Conservation (phyloP, 2,113 vertebrate genomes). For the Illadopsis cleaveri region DNA sequence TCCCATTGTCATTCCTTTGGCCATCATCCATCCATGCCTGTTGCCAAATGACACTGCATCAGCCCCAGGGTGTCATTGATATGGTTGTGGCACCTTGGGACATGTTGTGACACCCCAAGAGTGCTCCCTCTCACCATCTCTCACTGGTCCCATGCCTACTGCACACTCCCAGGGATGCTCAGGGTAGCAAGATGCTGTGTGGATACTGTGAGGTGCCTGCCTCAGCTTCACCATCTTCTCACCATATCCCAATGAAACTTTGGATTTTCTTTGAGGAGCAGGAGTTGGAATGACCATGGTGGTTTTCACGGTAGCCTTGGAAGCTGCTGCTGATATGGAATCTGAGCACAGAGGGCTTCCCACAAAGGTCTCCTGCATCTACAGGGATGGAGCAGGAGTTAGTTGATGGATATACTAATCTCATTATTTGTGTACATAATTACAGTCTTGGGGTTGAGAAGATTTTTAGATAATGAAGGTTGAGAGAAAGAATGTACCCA, state of each 20-base stretch:
- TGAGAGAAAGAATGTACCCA: constrained; percentile 64
- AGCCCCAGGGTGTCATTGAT: rapidly evolving
- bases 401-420: constrained; percentile 63
- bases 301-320: background rate
- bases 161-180: rapidly evolving
- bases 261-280: background rate
- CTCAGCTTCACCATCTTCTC: background rate
- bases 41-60: rapidly evolving
- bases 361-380: background rate
- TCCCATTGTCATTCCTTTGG: background rate
- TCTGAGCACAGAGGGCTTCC: background rate
- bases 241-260: background rate
- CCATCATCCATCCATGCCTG: rapidly evolving
- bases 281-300: rapidly evolving
- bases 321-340: background rate
- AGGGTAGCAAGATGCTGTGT: rapidly evolving
- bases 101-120: rapidly evolving
- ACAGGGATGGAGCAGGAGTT: constrained; percentile 4
- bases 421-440: constrained; percentile 71
- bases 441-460: constrained; percentile 50
- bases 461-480: constrained; percentile 63
- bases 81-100: rapidly evolving
- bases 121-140: rapidly evolving
- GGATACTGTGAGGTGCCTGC: rapidly evolving
- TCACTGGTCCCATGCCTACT: rapidly evolving